These are phyloP conservation scores for Callyntrura sp. DNA, from an alignment of 2,888 invertebrate species.

Conservation along the genomic window DNA sequence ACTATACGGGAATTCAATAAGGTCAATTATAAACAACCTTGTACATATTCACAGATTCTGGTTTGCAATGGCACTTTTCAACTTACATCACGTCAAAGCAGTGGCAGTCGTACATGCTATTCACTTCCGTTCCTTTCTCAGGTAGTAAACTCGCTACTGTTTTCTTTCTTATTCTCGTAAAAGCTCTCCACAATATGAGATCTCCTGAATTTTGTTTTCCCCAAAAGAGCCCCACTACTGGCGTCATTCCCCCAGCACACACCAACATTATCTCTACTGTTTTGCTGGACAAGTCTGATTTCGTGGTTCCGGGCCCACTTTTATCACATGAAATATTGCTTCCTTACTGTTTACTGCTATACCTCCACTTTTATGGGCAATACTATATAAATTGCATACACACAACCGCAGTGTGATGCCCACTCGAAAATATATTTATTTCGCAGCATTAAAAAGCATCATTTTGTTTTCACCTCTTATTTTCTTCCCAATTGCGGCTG, in stretches of 20 bases:
- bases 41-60: too few relatives aligned
- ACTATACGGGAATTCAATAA: too few relatives aligned
- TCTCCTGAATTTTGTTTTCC: slow-evolving; percentile 5
- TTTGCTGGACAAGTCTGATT: slow-evolving; percentile 13
- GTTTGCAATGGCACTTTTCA: not conserved
- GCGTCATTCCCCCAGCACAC: not conserved
- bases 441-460: slow-evolving; percentile 34
- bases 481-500: slow-evolving; percentile 20
- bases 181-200: not conserved
- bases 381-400: slow-evolving; percentile 1
- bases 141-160: not conserved
- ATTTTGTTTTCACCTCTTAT: slow-evolving; percentile 65
- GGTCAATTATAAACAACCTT: too few relatives aligned
- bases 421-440: slow-evolving; percentile 52
- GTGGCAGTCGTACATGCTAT: too few relatives aligned
- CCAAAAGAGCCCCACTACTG: not conserved
- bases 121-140: too few relatives aligned
- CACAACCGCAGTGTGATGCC: not conserved
- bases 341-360: slow-evolving; percentile 24
- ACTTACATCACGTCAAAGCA: too few relatives aligned
- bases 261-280: not conserved
- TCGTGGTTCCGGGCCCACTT: slow-evolving; percentile 32
- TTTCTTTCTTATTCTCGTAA: slow-evolving; percentile 21
- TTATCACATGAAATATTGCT: slow-evolving; percentile 62
- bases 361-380: slow-evolving; percentile 4